Percentiles rank a stretch among this genome's conserved stretches.
Evolutionary conservation across 1,140 invertebrate genomes (phyloP).

Genomic region (Caenorhabditis brenneri): DNA sequence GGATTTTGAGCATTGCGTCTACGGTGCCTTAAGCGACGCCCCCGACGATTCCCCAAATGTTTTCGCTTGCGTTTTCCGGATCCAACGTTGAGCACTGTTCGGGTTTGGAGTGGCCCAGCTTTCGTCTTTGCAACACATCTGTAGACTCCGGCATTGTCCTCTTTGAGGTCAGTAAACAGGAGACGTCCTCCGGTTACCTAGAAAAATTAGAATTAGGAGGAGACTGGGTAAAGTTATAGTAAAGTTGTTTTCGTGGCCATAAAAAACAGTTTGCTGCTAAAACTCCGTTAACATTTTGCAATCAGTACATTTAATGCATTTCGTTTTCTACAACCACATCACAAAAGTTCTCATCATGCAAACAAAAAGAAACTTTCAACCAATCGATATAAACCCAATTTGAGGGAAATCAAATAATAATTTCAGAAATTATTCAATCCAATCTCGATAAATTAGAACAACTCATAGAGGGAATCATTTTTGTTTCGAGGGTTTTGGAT

Average conservation of each 20-base stretch:
- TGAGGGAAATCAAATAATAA: too few species aligned
- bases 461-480: too few species aligned
- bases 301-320: too few species aligned
- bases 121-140: constrained; percentile 60
- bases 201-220: constrained; percentile 37
- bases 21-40: constrained; percentile 49
- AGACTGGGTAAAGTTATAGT: neutral
- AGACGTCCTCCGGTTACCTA: constrained; percentile 68
- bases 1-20: constrained; percentile 39
- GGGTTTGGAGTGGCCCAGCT: constrained; percentile 62
- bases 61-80: constrained; percentile 69
- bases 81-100: constrained; percentile 65
- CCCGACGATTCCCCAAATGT: constrained; percentile 49
- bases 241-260: too few species aligned
- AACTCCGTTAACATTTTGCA: too few species aligned
- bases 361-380: too few species aligned
- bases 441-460: too few species aligned
- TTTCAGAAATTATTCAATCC: too few species aligned
- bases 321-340: too few species aligned
- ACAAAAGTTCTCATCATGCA: too few species aligned
- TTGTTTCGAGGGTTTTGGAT: neutral
- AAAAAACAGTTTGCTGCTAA: too few species aligned
- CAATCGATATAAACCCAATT: too few species aligned
- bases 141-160: constrained; percentile 68
- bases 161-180: constrained; percentile 65